Percentiles rank a stretch among this genome's conserved stretches.
These are phyloP conservation scores for Prenolepis imparis DNA, from an alignment of 2,888 invertebrate species.

Conservation along the genomic window DNA sequence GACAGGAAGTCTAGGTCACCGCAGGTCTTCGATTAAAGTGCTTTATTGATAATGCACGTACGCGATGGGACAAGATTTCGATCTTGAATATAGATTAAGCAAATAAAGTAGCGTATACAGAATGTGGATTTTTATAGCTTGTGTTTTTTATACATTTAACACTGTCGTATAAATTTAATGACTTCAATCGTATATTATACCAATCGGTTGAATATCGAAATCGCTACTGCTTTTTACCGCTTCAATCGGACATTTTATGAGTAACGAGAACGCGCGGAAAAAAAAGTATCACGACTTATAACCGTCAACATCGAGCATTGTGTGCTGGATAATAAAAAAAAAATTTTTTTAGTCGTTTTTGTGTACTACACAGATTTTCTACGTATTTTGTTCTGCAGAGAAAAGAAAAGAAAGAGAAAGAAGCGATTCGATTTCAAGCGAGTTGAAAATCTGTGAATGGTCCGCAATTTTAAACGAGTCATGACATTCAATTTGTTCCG, in stretches of 20 bases:
- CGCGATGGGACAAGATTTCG: not conserved
- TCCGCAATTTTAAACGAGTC: conserved; percentile 55
- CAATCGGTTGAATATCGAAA: not conserved
- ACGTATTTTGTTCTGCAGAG: conserved; percentile 30
- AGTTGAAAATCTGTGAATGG: conserved; percentile 42
- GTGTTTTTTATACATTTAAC: not conserved
- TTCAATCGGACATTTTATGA: conserved; percentile 33
- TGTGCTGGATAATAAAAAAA: conserved; percentile 27
- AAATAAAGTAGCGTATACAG: not conserved
- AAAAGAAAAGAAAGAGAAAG: not conserved
- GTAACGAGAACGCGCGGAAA: not conserved
- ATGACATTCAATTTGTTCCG: conserved; percentile 52
- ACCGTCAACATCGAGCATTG: conserved; percentile 28
- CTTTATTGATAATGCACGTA: conserved; percentile 33
- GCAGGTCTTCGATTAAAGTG: conserved; percentile 8
- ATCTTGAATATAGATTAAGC: conserved; percentile 7
- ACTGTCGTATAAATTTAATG: not conserved
- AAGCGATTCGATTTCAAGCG: conserved; percentile 45
- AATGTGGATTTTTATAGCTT: not conserved
- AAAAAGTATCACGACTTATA: conserved; percentile 24
- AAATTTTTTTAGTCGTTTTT: conserved; percentile 33
- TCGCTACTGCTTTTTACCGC: conserved; percentile 4
- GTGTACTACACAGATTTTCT: conserved; percentile 13
- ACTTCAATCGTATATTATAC: not conserved
- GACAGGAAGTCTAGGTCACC: conserved; percentile 20